These are phyloP conservation scores for Gonocerus acuteangulatus DNA, from an alignment of 2,888 invertebrate genomes.

Conservation along the genomic window DNA sequence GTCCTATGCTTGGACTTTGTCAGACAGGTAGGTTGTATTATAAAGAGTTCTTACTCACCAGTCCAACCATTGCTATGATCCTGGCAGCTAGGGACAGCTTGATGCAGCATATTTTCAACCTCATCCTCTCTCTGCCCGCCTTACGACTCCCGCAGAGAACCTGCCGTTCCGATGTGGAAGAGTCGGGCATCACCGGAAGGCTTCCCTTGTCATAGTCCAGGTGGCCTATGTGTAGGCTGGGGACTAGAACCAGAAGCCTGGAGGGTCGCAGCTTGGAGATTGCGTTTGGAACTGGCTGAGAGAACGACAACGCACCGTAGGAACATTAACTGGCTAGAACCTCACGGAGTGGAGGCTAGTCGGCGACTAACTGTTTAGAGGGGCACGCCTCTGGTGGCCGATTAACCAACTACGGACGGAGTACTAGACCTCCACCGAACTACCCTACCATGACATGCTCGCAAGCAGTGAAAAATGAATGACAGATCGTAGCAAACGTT, in stretches of 20 bases:
- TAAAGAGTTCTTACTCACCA: constrained; percentile 37
- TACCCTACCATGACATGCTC: no score
- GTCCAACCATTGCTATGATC: constrained; percentile 38
- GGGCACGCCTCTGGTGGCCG: background rate
- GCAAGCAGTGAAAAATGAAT: no score
- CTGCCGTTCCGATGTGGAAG: background rate
- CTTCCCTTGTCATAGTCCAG: background rate
- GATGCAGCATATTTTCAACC: constrained; percentile 37
- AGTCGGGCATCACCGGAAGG: background rate
- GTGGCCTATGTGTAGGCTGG: background rate
- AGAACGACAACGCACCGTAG: background rate
- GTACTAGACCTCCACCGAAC: no score
- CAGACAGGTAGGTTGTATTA: no score
- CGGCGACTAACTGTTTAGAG: background rate
- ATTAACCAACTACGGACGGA: no score
- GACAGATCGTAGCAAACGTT: no score
- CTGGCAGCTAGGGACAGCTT: constrained; percentile 37
- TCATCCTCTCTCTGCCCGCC: constrained; percentile 18
- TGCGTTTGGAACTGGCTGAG: background rate
- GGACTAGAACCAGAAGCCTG: background rate
- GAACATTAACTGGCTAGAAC: no score
- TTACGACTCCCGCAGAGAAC: constrained; percentile 7
- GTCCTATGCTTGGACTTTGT: no score
- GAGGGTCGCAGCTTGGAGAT: background rate
- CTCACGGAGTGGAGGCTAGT: background rate